These are phyloP conservation scores for Drosophila mercatorum DNA, from an alignment of 2,888 invertebrate species.

Conservation along the genomic window DNA sequence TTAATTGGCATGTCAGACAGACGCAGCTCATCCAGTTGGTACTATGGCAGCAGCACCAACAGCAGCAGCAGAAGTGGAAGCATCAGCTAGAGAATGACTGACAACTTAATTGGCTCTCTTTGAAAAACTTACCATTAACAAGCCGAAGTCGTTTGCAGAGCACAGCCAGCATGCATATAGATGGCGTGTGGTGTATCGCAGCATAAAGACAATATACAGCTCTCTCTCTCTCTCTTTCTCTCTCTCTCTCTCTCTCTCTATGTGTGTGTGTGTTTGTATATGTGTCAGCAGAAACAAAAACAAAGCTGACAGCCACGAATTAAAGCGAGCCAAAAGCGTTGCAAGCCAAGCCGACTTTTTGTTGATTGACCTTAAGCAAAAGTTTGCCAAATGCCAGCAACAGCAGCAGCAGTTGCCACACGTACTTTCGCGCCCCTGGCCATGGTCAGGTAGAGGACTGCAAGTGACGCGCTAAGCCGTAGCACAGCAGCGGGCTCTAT, in stretches of 20 bases:
- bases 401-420: slow-evolving; percentile 19
- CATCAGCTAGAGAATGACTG: slow-evolving; percentile 74
- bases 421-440: slow-evolving; percentile 14
- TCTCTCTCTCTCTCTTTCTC: too few species aligned
- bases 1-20: slow-evolving; percentile 62
- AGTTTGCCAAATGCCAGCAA: slow-evolving; percentile 55
- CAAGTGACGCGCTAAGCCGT: slow-evolving; percentile 59
- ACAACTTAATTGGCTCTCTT: slow-evolving; percentile 82
- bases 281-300: slow-evolving; percentile 25
- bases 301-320: slow-evolving; percentile 50
- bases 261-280: background rate
- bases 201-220: background rate
- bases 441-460: slow-evolving; percentile 46
- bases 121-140: slow-evolving; percentile 74
- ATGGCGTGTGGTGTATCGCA: slow-evolving; percentile 1
- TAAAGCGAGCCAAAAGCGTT: slow-evolving; percentile 52
- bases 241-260: background rate
- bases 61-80: slow-evolving; percentile 23
- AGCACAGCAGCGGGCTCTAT: slow-evolving; percentile 10
- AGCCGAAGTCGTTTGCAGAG: slow-evolving; percentile 43
- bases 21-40: slow-evolving; percentile 30
- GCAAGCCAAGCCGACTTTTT: slow-evolving; percentile 14
- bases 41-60: background rate
- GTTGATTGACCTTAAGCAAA: slow-evolving; percentile 67
- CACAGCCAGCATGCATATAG: slow-evolving; percentile 10